These are phyloP conservation scores for Noctilio leporinus DNA, from an alignment of 2,113 vertebrate species.

Conservation along the genomic window DNA sequence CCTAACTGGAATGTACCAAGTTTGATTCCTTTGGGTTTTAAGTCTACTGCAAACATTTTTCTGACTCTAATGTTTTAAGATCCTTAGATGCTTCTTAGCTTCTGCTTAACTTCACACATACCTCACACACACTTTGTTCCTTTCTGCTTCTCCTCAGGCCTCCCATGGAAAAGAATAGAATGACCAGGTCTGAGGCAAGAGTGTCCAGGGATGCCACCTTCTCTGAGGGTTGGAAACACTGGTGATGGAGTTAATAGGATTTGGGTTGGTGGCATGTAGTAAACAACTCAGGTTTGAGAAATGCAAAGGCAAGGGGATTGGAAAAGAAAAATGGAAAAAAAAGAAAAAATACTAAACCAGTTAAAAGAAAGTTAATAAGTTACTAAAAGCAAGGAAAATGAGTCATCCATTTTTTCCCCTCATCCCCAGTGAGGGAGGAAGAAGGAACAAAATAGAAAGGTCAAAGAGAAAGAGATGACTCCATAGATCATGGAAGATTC, in stretches of 20 bases:
- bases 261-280: background rate
- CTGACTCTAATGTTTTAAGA: background rate
- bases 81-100: background rate
- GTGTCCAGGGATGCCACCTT: background rate
- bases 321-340: background rate
- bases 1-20: background rate
- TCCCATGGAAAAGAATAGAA: background rate
- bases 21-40: background rate
- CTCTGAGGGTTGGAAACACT: background rate
- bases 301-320: background rate
- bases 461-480: background rate
- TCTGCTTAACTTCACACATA: background rate
- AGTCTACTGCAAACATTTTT: background rate
- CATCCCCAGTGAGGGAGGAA: background rate
- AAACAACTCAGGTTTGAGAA: background rate
- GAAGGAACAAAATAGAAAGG: background rate
- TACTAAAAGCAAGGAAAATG: background rate
- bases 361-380: background rate
- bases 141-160: background rate
- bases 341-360: background rate
- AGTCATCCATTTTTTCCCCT: background rate
- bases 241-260: background rate
- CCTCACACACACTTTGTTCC: background rate
- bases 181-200: background rate
- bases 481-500: background rate